Base-by-base conservation (phyloP, 30 jellyfish, hydroid and myxozoan species). In the Haliclystus octoradiatus region DNA sequence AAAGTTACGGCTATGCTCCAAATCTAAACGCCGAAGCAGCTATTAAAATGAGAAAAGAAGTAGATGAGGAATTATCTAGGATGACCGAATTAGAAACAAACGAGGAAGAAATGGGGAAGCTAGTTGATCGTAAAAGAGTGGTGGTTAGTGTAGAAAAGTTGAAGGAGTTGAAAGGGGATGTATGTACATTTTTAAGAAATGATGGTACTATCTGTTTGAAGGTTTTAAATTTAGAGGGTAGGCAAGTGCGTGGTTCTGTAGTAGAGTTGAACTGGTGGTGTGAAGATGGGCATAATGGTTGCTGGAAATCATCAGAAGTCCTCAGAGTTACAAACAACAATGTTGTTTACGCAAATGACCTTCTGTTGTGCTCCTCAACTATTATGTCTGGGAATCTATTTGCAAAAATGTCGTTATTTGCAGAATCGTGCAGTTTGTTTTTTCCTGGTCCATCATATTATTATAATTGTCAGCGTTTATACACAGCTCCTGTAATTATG, bases 231-330 rank as follows among this genome's bases (percentile, higher is more conserved):
- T 64, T 64, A 19, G 57, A 26, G 12, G 26, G 29, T 1, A n/a
- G n/a, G n/a, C 22, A 26, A 13, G 12, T 33, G 26, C 24, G 29
- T 12, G 78, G 78, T 0, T 24, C 24, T 68, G 22, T 47, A 19
- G 46, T 34, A 15, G 25, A 35, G 2, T 30, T 68, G 22, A 26
- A 68, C 2, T 68, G 78, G 78, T 23, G 40, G 12, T 70, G 81
- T 34, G 28, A 2, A 30, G 25, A 50, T 25, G 60, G 60, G 31
- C 81, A 70, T 1, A 7, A 19, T 28, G 81, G 81, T 7, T 7
- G 63, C 23, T 70, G 81, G 81, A 29, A 14, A n/a, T 70, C 76
- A 22, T 70, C 81, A 7, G 73, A 70, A 64, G 76, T 51, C 22
- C 29, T 46, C 2, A 24, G 57, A 70, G 23, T 7, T 14, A 1